Evolutionary conservation across 2,113 vertebrate genomes (phyloP).

Genomic region (Taurulus bubalis): DNA sequence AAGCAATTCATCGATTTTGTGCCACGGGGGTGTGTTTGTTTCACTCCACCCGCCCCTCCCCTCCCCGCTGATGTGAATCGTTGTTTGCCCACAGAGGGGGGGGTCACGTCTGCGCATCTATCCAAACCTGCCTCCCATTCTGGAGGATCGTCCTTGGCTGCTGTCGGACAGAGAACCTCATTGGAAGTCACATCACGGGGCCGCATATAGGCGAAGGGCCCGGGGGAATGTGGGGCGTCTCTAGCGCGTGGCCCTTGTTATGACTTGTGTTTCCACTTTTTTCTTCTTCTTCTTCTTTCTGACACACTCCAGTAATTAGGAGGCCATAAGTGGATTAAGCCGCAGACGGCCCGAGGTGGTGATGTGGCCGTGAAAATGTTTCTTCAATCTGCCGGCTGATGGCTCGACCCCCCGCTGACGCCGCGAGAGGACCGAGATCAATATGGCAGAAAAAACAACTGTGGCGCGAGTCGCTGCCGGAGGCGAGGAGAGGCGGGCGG

Average conservation of each 20-base stretch:
- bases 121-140: slow-evolving; percentile 29
- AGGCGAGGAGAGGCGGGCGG: slow-evolving; percentile 50
- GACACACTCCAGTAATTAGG: slow-evolving; percentile 68
- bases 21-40: slow-evolving; percentile 36
- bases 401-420: slow-evolving; percentile 27
- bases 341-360: slow-evolving; percentile 26
- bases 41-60: not conserved
- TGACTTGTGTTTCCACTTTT: slow-evolving; percentile 35
- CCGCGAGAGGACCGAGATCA: slow-evolving; percentile 46
- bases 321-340: slow-evolving; percentile 59
- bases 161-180: slow-evolving; percentile 57
- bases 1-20: slow-evolving; percentile 44
- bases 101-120: slow-evolving; percentile 42
- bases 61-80: slow-evolving; percentile 24
- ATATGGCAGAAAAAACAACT: slow-evolving; percentile 46
- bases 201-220: slow-evolving; percentile 35
- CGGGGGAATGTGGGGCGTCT: not conserved
- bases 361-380: slow-evolving; percentile 51
- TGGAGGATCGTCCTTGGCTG: slow-evolving; percentile 24
- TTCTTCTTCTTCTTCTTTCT: not conserved
- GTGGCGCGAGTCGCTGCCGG: slow-evolving; percentile 32
- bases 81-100: too few species aligned
- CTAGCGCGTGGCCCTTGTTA: not conserved
- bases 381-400: slow-evolving; percentile 55
- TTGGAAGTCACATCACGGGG: slow-evolving; percentile 63